Percentiles rank a stretch among this genome's conserved stretches.
Conservation (phyloP, 1,140 invertebrate species). For the Diorhabda elongata region DNA sequence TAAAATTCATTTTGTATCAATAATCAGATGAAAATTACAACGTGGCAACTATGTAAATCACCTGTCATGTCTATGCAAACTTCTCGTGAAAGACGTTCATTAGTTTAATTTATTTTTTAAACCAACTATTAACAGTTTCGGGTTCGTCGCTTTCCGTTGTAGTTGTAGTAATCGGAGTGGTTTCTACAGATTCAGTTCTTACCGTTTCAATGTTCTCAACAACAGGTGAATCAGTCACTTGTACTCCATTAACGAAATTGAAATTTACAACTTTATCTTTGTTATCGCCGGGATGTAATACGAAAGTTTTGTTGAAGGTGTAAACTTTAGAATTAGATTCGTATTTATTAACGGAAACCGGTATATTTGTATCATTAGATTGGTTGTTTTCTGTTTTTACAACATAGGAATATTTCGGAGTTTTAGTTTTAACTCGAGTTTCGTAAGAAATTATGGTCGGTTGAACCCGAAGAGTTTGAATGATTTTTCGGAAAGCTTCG, state of each 20-base stretch:
- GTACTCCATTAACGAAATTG: slow-evolving; percentile 15
- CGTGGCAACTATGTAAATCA: too few species aligned
- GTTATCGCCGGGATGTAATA: slow-evolving; percentile 7
- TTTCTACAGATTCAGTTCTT: neutral
- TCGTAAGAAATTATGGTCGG: slow-evolving; percentile 6
- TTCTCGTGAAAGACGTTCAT: too few species aligned
- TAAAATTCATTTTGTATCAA: too few species aligned
- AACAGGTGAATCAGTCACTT: slow-evolving; percentile 7
- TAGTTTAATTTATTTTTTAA: neutral
- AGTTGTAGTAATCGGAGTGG: neutral
- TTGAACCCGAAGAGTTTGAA: neutral
- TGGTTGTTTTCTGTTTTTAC: slow-evolving; percentile 11
- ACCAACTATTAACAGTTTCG: neutral
- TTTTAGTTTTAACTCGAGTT: neutral
- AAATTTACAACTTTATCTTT: slow-evolving; percentile 5
- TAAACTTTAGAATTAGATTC: slow-evolving; percentile 1
- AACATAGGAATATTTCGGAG: neutral
- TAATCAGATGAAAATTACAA: too few species aligned
- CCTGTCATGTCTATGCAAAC: too few species aligned
- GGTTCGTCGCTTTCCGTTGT: slow-evolving; percentile 14
- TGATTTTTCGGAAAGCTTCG: slow-evolving; percentile 6
- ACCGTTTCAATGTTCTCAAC: neutral
- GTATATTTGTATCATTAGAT: neutral
- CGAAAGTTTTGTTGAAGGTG: slow-evolving; percentile 16
- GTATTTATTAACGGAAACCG: slow-evolving; percentile 3